phyloP scores from a whole-genome alignment of 2,113 vertebrate species.

The Aegypius monachus region DNA sequence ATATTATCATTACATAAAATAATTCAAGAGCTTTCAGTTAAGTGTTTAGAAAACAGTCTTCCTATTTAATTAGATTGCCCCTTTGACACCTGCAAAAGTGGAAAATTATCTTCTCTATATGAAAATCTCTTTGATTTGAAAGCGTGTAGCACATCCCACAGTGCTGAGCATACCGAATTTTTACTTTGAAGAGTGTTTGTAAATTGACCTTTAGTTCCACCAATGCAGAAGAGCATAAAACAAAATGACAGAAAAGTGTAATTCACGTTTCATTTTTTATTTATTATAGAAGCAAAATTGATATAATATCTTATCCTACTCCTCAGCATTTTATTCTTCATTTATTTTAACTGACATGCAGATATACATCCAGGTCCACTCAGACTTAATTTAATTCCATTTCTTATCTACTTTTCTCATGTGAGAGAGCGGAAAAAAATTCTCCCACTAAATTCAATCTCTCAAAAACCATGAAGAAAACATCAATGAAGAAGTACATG shows the following conservation, averaged over 20 bases:
- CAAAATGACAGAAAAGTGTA: background rate
- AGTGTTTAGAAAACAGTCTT: background rate
- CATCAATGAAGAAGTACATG: background rate
- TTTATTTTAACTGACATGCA: background rate
- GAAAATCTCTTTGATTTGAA: background rate
- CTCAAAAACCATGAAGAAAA: background rate
- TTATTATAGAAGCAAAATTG: background rate
- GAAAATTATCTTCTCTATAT: background rate
- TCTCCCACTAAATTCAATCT: background rate
- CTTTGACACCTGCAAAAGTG: background rate
- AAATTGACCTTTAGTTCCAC: background rate
- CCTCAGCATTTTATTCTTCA: background rate
- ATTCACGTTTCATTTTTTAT: background rate
- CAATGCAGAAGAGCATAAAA: background rate
- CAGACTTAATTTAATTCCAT: background rate
- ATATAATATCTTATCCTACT: background rate
- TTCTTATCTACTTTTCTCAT: background rate
- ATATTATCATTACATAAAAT: background rate
- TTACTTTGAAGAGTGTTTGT: background rate
- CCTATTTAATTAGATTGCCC: background rate
- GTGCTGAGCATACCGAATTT: background rate
- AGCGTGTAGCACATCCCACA: background rate
- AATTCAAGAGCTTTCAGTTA: background rate
- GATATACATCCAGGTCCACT: background rate
- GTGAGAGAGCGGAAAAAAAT: background rate